Evolutionary conservation across 53 echinoderm and acorn worm genomes (phyloP).

Genomic region (Luidia sarsii): DNA sequence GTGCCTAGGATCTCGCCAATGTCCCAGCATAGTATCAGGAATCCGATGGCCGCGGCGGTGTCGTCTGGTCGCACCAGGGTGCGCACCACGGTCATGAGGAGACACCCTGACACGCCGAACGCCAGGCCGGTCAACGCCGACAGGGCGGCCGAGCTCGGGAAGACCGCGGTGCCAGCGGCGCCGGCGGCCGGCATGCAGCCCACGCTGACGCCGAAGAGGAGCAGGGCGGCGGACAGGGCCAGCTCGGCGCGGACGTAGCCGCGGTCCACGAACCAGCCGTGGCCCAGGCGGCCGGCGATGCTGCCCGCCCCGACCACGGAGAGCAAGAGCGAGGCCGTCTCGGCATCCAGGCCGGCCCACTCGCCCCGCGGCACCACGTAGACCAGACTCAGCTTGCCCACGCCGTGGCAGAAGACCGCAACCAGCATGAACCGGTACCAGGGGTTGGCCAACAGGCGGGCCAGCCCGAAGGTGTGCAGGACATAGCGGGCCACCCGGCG

Average conservation of each 20-base stretch:
- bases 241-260: not conserved
- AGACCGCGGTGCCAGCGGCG: not conserved
- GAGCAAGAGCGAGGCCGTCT: conserved; percentile 4
- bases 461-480: conserved; percentile 12
- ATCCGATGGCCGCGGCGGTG: not conserved
- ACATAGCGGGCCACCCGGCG: not conserved
- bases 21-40: not conserved
- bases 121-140: not conserved
- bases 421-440: not conserved
- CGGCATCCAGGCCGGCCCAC: not conserved
- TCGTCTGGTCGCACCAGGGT: not conserved
- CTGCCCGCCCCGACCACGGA: not conserved
- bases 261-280: conserved; percentile 1
- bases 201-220: not conserved
- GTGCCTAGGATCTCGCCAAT: not conserved
- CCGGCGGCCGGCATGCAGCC: not conserved
- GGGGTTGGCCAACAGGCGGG: not conserved
- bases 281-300: not conserved
- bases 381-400: not conserved
- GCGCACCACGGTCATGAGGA: not conserved
- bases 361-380: conserved; percentile 7
- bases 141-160: not conserved
- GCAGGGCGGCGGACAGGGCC: not conserved
- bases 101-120: not conserved
- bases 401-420: not conserved